Conservation (phyloP, 1,140 invertebrate genomes). For the Heliconius nattereri region DNA sequence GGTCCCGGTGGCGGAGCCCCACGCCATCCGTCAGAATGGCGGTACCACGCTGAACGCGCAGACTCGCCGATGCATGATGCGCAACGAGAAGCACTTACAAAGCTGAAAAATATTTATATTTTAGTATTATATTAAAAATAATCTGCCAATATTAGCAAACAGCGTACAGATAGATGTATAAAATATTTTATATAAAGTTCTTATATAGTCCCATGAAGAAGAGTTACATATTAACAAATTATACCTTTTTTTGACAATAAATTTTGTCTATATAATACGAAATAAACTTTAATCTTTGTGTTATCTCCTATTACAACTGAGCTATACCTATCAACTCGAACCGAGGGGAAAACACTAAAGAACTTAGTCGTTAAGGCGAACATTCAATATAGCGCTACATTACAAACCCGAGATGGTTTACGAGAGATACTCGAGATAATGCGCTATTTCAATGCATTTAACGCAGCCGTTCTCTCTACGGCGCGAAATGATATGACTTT, state of each 20-base stretch:
- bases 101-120: constrained; percentile 62
- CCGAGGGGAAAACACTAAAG: background rate
- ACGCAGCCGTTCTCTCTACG: constrained; percentile 26
- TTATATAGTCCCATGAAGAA: too few species aligned
- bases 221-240: too few species aligned
- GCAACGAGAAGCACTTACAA: constrained; percentile 84
- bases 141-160: background rate
- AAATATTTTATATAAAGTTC: too few species aligned
- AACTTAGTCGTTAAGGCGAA: constrained; percentile 27
- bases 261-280: background rate
- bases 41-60: constrained; percentile 91
- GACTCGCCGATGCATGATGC: constrained; percentile 92
- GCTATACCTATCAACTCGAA: too few species aligned
- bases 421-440: constrained; percentile 41
- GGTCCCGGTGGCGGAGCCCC: constrained; percentile 84
- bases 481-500: constrained; percentile 23
- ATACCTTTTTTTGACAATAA: background rate
- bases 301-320: background rate
- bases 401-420: constrained; percentile 39
- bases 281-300: background rate
- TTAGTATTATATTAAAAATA: constrained; percentile 15
- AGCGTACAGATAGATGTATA: too few species aligned
- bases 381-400: constrained; percentile 32
- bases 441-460: constrained; percentile 45
- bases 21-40: constrained; percentile 93